Evolutionary conservation across 2,888 invertebrate species (phyloP), one percentile per base, ranked within the genome.

Genomic region (Cinara cedri): DNA sequence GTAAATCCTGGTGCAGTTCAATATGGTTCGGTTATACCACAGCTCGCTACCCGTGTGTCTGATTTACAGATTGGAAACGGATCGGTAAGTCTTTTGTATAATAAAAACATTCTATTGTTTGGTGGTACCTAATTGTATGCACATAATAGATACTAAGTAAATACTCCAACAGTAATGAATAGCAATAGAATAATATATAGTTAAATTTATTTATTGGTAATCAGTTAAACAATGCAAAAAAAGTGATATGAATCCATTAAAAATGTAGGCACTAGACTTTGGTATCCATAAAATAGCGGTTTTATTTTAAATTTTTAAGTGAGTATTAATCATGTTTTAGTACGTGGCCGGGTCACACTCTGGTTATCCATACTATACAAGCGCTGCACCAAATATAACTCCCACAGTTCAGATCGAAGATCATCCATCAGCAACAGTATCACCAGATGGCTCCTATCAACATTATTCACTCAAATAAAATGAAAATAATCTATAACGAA

Each of bases 371-470:
- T 92, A 92, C 88, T 90, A 89, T 87, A 89, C 89, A 86, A 87
- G 90, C 86, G 90, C 91, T 83, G 90, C 91, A 83, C 91, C 90
- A 84, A 91, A 92, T 86, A 92, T 94, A 88, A 91, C 94, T 87
- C 93, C 93, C 88, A 89, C 91, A 84, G 91, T 82, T 24, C 82
- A 83, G n/a, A 81, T 84, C 90, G 92, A 92, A 86, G 91, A 94
- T 88, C 92, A 92, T 87, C 94, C 94, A 88, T 93, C 93, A 86
- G 93, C 94, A 85, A 94, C 93, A 85, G 94, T 94, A 85, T 94
- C 94, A 86, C 94, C 94, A 84, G 94, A 94, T 83, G 94, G 94
- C 87, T 94, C 94, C 88, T 82, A 81, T 75, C 81, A 81, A 80
- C 81, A 81, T 71, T 82, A 55, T 46, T 65, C 82, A 70, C 80